Conservation (phyloP, 2,113 vertebrate genomes). For the Peromyscus polionotus region DNA sequence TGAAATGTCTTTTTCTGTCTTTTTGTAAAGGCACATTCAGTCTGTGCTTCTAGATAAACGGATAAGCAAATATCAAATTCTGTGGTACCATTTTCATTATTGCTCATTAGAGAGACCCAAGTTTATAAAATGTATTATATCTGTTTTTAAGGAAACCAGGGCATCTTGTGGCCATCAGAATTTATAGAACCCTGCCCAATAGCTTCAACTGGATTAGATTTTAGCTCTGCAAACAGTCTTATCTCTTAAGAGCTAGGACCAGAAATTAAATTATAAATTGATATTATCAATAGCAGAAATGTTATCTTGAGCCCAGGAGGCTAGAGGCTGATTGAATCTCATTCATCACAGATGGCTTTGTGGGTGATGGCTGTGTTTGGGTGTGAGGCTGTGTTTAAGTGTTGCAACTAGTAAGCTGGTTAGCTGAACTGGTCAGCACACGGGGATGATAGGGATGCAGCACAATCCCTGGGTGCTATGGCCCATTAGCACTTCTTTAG, state of each 20-base stretch:
- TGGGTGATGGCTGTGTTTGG: conserved; percentile 62
- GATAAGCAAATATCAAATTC: conserved; percentile 63
- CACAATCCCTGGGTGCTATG: background rate
- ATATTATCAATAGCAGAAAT: conserved; percentile 82
- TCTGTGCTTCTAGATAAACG: conserved; percentile 33
- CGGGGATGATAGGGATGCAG: background rate
- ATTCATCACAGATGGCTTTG: conserved; percentile 80
- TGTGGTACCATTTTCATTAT: conserved; percentile 61
- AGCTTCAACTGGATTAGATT: conserved; percentile 81
- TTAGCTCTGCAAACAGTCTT: conserved; percentile 76
- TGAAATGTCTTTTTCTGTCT: background rate
- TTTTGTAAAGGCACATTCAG: background rate
- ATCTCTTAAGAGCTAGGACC: conserved; percentile 77
- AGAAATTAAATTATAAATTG: conserved; percentile 85
- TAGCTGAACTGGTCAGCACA: conserved; percentile 44
- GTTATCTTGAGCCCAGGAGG: conserved; percentile 79
- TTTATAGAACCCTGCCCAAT: conserved; percentile 75
- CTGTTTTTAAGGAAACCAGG: conserved; percentile 68
- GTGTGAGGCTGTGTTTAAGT: conserved; percentile 46
- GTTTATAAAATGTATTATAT: conserved; percentile 57
- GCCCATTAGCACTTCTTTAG: conserved; percentile 46
- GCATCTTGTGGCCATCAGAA: conserved; percentile 79
- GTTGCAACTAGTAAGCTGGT: conserved; percentile 28
- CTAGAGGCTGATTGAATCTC: conserved; percentile 79
- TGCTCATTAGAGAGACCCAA: conserved; percentile 45